Evolutionary conservation across 1,140 invertebrate genomes (phyloP).

Genomic region (Cydia amplana): DNA sequence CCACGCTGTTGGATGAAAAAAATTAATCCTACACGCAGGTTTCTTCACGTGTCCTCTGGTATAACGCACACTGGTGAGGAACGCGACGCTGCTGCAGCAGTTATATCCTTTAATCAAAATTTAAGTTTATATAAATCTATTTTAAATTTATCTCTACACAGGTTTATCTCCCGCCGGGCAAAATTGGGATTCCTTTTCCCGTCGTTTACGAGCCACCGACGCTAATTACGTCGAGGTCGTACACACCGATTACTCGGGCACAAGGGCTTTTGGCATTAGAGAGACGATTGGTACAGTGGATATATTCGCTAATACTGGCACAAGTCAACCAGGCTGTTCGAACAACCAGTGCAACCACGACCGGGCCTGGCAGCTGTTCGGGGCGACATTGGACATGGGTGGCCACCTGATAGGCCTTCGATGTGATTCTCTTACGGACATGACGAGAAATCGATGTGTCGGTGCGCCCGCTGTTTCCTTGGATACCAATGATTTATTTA

Average conservation of each 20-base stretch:
- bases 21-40: too few species aligned
- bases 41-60: too few species aligned
- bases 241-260: conserved; percentile 4
- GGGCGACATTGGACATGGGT: background rate
- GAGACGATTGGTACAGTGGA: conserved; percentile 18
- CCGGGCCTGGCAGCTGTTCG: background rate
- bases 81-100: too few species aligned
- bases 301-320: conserved; percentile 17
- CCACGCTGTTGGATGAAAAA: too few species aligned
- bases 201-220: conserved; percentile 10
- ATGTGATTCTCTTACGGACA: background rate
- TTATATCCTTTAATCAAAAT: background rate
- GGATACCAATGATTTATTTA: background rate
- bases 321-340: background rate
- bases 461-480: background rate
- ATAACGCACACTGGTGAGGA: too few species aligned
- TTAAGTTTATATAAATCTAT: background rate
- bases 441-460: background rate
- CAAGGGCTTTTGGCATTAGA: conserved; percentile 1
- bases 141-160: background rate
- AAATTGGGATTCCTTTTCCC: background rate
- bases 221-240: conserved; percentile 14
- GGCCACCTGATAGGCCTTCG: background rate
- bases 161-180: conserved; percentile 10
- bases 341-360: conserved; percentile 20